phyloP scores from a whole-genome alignment of 2,888 invertebrate genomes.

The Rutpela maculata region DNA sequence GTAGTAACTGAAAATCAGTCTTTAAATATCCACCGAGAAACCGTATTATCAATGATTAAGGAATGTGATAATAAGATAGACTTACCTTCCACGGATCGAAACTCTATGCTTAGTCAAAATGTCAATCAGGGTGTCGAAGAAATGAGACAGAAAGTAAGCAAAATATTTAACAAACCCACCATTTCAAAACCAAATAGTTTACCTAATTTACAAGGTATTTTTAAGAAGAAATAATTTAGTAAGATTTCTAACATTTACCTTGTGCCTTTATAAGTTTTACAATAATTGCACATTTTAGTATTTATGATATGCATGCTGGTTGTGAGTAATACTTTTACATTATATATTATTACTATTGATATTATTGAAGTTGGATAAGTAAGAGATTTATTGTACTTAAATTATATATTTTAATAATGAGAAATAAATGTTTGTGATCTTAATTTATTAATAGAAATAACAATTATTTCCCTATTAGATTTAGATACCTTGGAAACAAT shows the following conservation, averaged over 20 bases:
- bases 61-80: constrained; percentile 76
- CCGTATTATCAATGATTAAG: constrained; percentile 75
- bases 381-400: constrained; percentile 57
- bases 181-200: constrained; percentile 70
- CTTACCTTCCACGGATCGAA: constrained; percentile 48
- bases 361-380: constrained; percentile 49
- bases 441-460: background rate
- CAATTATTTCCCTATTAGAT: no score
- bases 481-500: no score
- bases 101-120: constrained; percentile 66
- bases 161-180: constrained; percentile 75
- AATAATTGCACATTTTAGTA: constrained; percentile 28
- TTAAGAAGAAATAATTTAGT: constrained; percentile 72
- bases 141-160: constrained; percentile 78
- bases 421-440: constrained; percentile 25
- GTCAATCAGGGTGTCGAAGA: constrained; percentile 78
- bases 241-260: constrained; percentile 9
- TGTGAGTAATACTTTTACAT: constrained; percentile 42
- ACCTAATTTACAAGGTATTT: constrained; percentile 73
- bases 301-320: constrained; percentile 42
- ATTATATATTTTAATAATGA: constrained; percentile 50
- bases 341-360: constrained; percentile 39
- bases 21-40: constrained; percentile 74
- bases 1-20: constrained; percentile 73
- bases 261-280: constrained; percentile 33